Conservation (phyloP, 1,140 invertebrate genomes). For the Drosophila busckii region DNA sequence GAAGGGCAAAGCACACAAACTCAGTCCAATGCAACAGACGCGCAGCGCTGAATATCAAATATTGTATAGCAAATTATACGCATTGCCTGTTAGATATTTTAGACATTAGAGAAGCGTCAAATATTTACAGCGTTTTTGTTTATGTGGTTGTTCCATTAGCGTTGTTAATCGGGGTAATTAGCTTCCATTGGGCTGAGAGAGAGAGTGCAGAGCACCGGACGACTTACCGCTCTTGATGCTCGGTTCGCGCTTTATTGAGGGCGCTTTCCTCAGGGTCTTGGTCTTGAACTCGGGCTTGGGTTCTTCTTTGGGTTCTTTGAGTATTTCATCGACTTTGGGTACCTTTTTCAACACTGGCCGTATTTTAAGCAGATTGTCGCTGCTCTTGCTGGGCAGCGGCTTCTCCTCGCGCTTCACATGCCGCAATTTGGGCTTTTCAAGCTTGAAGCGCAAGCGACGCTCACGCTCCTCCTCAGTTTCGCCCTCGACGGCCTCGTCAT, state of each 20-base stretch:
- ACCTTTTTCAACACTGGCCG: conserved; percentile 74
- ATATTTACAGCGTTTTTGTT: conserved; percentile 55
- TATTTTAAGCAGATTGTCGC: conserved; percentile 66
- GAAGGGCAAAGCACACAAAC: conserved; percentile 10
- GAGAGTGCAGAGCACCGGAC: not conserved
- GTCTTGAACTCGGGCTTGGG: conserved; percentile 77
- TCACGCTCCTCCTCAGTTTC: conserved; percentile 74
- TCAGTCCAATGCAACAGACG: conserved; percentile 13
- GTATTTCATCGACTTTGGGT: conserved; percentile 70
- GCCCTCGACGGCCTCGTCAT: conserved; percentile 67
- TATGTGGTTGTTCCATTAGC: conserved; percentile 53
- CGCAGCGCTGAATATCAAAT: conserved; percentile 21
- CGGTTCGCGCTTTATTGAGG: conserved; percentile 66
- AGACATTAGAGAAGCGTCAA: conserved; percentile 56
- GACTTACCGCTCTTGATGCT: conserved; percentile 76
- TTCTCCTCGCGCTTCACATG: conserved; percentile 76
- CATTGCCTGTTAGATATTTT: conserved; percentile 30
- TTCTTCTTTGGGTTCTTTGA: conserved; percentile 77
- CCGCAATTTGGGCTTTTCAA: conserved; percentile 71
- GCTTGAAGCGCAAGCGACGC: conserved; percentile 61
- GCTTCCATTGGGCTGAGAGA: conserved; percentile 16
- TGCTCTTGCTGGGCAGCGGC: conserved; percentile 71
- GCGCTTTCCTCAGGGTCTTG: conserved; percentile 72
- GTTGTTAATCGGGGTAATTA: conserved; percentile 61
- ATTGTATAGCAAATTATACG: conserved; percentile 9